Evolutionary conservation across 2,113 vertebrate species (phyloP).

Genomic region (Podarcis raffonei): DNA sequence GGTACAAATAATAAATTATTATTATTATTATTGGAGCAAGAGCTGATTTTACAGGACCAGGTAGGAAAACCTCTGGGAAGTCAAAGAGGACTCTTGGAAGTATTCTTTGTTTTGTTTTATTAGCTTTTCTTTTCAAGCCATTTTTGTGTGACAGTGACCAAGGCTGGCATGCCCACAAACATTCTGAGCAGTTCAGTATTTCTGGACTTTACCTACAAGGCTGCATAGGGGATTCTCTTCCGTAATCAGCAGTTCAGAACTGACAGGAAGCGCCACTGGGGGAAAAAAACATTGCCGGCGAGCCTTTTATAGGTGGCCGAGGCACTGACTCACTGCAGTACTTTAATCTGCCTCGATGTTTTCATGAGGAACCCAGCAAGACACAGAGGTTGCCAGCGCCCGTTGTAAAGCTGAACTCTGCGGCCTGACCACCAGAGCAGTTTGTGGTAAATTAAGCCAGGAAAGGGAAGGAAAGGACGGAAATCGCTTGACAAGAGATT

Average conservation of each 20-base stretch:
- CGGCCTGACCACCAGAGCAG: background rate
- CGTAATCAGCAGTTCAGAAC: background rate
- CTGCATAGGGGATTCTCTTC: background rate
- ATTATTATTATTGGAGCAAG: no score
- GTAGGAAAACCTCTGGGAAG: background rate
- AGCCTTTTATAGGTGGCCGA: slow-evolving; percentile 13
- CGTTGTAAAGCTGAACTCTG: slow-evolving; percentile 5
- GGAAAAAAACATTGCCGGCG: background rate
- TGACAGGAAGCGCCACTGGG: background rate
- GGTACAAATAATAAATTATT: no score
- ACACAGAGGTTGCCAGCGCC: background rate
- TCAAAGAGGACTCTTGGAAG: background rate
- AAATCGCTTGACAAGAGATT: background rate
- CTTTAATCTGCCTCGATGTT: slow-evolving; percentile 2
- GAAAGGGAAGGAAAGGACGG: background rate
- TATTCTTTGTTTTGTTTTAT: background rate
- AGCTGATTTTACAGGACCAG: no score
- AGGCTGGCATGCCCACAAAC: background rate
- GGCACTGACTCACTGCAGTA: background rate
- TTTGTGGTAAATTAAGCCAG: slow-evolving; percentile 9
- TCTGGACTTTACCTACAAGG: background rate
- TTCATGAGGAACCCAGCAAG: background rate
- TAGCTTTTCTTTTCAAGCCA: background rate
- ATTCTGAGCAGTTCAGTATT: background rate
- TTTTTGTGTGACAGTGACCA: background rate